Percentiles rank a stretch among this genome's conserved stretches.
These are phyloP conservation scores for Crypturellus tataupa DNA, from an alignment of 2,797 vertebrate species.

Conservation along the genomic window DNA sequence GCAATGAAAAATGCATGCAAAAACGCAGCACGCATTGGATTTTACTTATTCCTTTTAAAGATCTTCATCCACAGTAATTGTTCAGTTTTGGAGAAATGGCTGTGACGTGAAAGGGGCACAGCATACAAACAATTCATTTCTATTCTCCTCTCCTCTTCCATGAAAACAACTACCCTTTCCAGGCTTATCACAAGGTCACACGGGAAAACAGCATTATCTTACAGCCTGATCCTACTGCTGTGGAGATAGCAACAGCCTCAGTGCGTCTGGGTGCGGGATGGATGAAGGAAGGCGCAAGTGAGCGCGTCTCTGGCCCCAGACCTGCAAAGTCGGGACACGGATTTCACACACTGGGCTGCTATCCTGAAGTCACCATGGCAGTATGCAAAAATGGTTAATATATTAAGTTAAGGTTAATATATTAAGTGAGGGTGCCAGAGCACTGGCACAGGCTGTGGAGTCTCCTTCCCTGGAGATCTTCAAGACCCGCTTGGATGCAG, in stretches of 20 bases:
- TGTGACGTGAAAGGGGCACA: background rate
- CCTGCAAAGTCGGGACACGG: background rate
- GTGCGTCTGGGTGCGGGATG: background rate
- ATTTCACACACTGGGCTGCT: background rate
- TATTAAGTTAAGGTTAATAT: too few relatives aligned
- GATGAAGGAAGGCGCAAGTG: background rate
- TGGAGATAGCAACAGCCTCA: background rate
- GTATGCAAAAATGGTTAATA: background rate
- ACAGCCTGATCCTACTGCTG: background rate
- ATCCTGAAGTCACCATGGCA: background rate
- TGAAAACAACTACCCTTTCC: background rate
- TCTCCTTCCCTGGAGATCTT: too few relatives aligned
- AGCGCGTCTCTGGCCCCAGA: background rate
- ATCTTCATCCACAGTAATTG: background rate
- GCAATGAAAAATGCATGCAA: background rate
- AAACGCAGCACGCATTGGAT: background rate
- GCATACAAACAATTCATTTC: background rate
- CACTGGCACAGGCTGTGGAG: too few relatives aligned
- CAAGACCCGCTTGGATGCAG: too few relatives aligned
- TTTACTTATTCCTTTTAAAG: background rate
- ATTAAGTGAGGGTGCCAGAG: too few relatives aligned
- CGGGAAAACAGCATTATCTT: background rate
- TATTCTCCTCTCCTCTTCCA: background rate
- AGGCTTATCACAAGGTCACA: background rate
- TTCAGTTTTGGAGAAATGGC: background rate